Evolutionary conservation across 2,113 vertebrate genomes (phyloP).

Genomic region (Colinus virginianus): DNA sequence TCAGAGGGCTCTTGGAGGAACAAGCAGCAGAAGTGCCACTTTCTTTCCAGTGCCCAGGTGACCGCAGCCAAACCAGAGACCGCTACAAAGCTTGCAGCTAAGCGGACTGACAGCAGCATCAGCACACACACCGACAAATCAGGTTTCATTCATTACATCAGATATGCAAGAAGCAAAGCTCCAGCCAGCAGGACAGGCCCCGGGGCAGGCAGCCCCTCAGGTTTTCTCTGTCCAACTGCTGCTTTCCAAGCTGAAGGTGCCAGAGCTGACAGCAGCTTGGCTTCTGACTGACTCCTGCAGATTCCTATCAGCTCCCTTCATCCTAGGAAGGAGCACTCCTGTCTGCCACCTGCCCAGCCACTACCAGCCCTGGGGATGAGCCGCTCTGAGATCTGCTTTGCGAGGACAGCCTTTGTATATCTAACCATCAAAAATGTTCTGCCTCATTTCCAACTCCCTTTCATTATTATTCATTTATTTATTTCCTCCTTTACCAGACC

Average conservation of each 20-base stretch:
- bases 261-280: not conserved
- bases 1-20: not conserved
- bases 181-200: not conserved
- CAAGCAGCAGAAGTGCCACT: not conserved
- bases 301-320: not conserved
- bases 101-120: fast-evolving
- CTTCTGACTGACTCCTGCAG: not conserved
- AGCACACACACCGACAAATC: fast-evolving
- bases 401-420: not conserved
- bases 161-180: not conserved
- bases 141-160: not conserved
- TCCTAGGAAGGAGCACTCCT: conserved; percentile 1
- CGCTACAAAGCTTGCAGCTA: not conserved
- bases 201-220: not conserved
- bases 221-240: not conserved
- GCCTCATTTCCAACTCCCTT: not conserved
- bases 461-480: not conserved
- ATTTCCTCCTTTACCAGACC: not conserved
- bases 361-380: not conserved
- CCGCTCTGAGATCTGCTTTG: not conserved
- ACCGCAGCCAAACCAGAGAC: not conserved
- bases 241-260: not conserved
- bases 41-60: not conserved
- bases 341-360: not conserved
- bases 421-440: fast-evolving